phyloP scores from a whole-genome alignment of 92 coral and sea anemone species.

The Desmophyllum pertusum region DNA sequence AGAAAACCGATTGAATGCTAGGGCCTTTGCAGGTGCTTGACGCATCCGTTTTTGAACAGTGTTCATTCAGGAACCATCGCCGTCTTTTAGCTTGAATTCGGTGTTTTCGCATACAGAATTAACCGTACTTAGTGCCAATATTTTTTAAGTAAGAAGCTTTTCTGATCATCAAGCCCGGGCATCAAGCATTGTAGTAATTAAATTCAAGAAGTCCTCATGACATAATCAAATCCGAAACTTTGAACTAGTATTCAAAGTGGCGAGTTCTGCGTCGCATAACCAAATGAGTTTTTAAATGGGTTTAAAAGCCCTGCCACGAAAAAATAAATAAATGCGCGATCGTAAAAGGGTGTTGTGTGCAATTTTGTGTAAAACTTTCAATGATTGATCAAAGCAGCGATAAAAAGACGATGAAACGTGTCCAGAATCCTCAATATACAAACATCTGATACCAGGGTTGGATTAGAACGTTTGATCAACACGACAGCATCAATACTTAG shows the following conservation, averaged over 20 bases:
- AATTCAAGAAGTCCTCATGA: neutral
- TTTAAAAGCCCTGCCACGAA: neutral
- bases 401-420: neutral
- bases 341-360: neutral
- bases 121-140: neutral
- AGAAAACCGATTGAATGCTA: neutral
- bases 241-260: neutral
- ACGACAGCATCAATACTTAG: neutral
- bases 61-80: neutral
- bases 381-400: neutral
- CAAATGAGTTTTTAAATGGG: neutral
- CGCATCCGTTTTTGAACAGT: neutral
- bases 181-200: neutral
- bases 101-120: neutral
- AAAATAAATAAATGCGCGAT: neutral
- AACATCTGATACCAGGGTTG: neutral
- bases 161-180: no score
- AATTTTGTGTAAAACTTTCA: no score
- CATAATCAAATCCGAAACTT: neutral
- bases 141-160: neutral
- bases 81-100: neutral
- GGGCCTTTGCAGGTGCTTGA: neutral
- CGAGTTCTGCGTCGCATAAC: neutral
- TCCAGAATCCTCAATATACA: neutral
- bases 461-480: constrained; percentile 18